Evolutionary conservation across 1,140 invertebrate genomes (phyloP).

Genomic region (Brachionus rubens): DNA sequence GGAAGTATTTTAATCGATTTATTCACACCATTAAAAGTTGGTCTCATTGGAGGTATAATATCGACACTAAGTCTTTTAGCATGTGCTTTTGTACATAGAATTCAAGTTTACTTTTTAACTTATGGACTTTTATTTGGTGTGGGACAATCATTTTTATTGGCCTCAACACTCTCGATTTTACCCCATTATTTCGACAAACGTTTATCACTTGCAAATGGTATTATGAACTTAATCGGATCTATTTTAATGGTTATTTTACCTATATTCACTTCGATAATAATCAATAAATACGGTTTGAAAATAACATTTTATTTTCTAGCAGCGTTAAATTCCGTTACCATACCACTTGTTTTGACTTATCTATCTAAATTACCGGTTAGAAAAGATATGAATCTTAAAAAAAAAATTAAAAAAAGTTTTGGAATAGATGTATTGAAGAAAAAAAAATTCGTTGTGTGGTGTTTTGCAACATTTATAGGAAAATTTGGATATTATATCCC

Average conservation of each 20-base stretch:
- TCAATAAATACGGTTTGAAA: background rate
- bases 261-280: background rate
- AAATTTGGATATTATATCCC: conserved; percentile 37
- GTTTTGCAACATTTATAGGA: background rate
- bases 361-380: background rate
- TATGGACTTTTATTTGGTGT: conserved; percentile 39
- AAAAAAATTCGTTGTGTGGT: conserved; percentile 39
- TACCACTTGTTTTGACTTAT: conserved; percentile 5
- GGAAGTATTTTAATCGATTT: conserved; percentile 21
- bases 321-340: background rate
- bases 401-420: conserved; percentile 7
- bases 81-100: background rate
- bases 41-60: background rate
- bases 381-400: background rate
- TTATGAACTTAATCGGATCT: conserved; percentile 36
- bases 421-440: background rate
- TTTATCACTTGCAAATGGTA: conserved; percentile 28
- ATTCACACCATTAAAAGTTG: conserved; percentile 17
- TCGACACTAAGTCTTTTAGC: background rate
- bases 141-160: conserved; percentile 14
- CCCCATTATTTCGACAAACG: conserved; percentile 37
- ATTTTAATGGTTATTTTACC: conserved; percentile 21
- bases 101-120: conserved; percentile 30
- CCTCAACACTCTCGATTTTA: background rate
- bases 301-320: background rate